phyloP scores from a whole-genome alignment of 2,797 vertebrate species.

The Hozukius guyotensis region DNA sequence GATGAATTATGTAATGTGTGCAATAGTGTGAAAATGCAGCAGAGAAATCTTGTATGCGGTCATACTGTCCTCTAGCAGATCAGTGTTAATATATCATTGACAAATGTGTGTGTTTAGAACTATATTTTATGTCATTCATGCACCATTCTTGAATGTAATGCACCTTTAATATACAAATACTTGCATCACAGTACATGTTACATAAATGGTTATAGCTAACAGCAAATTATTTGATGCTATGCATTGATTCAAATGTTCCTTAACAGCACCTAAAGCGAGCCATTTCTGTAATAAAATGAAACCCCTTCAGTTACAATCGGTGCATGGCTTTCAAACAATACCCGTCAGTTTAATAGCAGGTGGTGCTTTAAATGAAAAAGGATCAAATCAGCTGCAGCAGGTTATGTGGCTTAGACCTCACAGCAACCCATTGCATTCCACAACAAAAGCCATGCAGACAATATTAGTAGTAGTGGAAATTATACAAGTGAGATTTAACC shows the following conservation, averaged over 20 bases:
- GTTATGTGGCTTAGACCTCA: not conserved
- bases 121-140: not conserved
- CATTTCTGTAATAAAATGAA: not conserved
- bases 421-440: not conserved
- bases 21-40: slow-evolving; percentile 18
- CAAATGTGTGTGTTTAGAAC: not conserved
- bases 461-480: not conserved
- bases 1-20: slow-evolving; percentile 29
- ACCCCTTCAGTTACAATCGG: not conserved
- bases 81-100: slow-evolving; percentile 2
- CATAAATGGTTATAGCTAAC: not conserved
- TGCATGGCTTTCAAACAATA: not conserved
- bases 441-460: not conserved
- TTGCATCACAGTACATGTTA: not conserved
- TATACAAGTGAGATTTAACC: not conserved
- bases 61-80: not conserved
- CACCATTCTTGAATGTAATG: not conserved
- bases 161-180: not conserved
- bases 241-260: not conserved
- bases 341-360: not conserved
- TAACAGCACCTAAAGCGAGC: not conserved
- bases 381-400: not conserved
- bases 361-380: not conserved
- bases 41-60: slow-evolving; percentile 1
- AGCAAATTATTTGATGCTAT: not conserved